Percentiles rank a stretch among this genome's conserved stretches.
Evolutionary conservation across 1,140 invertebrate genomes (phyloP).

Genomic region (Bombus breviceps): DNA sequence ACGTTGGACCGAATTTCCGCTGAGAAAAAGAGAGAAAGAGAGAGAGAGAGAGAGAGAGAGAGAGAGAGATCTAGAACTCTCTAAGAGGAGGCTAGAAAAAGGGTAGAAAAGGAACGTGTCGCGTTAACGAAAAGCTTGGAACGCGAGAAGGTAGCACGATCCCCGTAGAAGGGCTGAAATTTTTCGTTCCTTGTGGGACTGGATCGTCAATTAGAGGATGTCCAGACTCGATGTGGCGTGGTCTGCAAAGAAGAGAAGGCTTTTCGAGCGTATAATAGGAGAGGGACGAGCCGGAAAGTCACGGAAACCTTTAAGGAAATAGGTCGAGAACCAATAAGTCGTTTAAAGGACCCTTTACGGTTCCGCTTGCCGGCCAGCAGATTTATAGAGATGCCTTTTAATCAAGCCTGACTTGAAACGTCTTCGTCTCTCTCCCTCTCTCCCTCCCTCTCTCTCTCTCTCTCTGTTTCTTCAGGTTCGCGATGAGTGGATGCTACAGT

Average conservation of each 20-base stretch:
- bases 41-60: no score
- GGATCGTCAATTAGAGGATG: conserved; percentile 26
- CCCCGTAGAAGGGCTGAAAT: not conserved
- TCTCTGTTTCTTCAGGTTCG: not conserved
- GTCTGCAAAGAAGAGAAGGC: not conserved
- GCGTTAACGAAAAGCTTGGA: not conserved
- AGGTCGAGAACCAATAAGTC: conserved; percentile 52
- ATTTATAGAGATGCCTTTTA: conserved; percentile 37
- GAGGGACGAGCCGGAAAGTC: conserved; percentile 19
- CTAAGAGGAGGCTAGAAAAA: not conserved
- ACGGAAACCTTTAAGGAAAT: conserved; percentile 47
- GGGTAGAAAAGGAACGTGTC: not conserved
- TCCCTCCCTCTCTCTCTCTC: not conserved
- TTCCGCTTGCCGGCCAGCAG: conserved; percentile 5
- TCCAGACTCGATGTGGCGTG: not conserved
- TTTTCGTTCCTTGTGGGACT: not conserved
- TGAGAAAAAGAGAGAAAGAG: not conserved
- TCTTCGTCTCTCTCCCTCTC: no score
- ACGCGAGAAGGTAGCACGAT: not conserved
- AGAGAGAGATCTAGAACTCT: not conserved
- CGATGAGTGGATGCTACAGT: not conserved
- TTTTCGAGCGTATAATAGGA: conserved; percentile 27
- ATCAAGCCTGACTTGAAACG: conserved; percentile 9
- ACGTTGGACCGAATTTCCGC: conserved; percentile 63
- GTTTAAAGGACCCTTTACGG: conserved; percentile 46